phyloP scores from a whole-genome alignment of 1,140 invertebrate genomes.

The Gonioctena quinquepunctata region DNA sequence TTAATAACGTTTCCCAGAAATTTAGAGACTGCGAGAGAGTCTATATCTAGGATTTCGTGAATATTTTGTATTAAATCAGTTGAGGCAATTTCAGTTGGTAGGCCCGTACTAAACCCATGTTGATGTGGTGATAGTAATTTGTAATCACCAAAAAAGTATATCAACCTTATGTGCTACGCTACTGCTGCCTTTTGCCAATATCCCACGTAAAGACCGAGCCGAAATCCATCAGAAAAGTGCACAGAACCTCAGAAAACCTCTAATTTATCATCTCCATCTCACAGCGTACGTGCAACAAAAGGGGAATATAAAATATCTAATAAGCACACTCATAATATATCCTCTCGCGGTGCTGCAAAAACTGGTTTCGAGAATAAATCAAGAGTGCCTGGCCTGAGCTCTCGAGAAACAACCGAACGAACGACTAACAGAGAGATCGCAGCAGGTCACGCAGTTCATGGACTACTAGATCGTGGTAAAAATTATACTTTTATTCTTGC shows the following conservation, averaged over 20 bases:
- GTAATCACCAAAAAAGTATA: too few relatives aligned
- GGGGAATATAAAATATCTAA: constrained; percentile 32
- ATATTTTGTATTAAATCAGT: too few relatives aligned
- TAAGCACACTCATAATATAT: constrained; percentile 21
- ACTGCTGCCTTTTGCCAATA: too few relatives aligned
- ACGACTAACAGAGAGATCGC: constrained; percentile 40
- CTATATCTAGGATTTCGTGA: too few relatives aligned
- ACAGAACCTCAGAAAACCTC: constrained; percentile 17
- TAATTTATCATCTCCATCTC: constrained; percentile 24
- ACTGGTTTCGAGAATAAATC: constrained; percentile 30
- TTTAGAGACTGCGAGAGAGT: too few relatives aligned
- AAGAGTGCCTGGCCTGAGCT: constrained; percentile 21
- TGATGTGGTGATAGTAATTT: too few relatives aligned
- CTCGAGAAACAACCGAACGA: constrained; percentile 40
- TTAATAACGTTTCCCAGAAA: too few relatives aligned
- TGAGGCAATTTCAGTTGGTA: too few relatives aligned
- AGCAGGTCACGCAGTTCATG: constrained; percentile 45
- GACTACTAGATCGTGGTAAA: constrained; percentile 46
- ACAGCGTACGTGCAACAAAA: constrained; percentile 23
- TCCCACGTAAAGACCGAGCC: background rate
- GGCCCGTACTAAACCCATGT: too few relatives aligned
- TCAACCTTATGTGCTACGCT: too few relatives aligned
- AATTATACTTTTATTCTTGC: constrained; percentile 41
- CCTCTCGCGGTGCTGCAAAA: constrained; percentile 29
- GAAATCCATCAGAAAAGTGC: constrained; percentile 22